Evolutionary conservation across 2,888 invertebrate species (phyloP), one percentile per base, ranked within the genome.

Genomic region (Pegoplata infirma): DNA sequence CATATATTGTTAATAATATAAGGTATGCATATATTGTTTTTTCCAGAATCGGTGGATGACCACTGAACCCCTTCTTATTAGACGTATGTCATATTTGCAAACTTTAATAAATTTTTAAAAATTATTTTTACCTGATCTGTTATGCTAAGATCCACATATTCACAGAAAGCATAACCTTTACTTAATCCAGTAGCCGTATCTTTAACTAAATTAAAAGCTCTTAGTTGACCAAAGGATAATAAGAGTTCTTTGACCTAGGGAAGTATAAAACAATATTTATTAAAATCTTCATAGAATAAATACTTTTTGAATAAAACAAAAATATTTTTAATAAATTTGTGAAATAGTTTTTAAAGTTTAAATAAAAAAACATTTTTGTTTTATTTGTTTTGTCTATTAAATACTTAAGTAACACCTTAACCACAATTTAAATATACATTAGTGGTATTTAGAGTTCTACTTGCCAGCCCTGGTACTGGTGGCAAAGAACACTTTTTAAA

Each of bases 101-200:
- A n/a, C n/a, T n/a, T n/a, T n/a, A n/a, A n/a, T n/a, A n/a, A n/a
- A n/a, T n/a, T n/a, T n/a, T n/a, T n/a, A n/a, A n/a, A n/a, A n/a
- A n/a, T n/a, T n/a, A n/a, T n/a, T n/a, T 81, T 88, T 91, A 96
- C 96, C 93, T 97, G 98, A 90, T 99, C 98, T 12, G 98, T 99
- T 92, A 98, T 96, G 25, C 94, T 93, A 79, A 96, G 95, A 88
- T 99, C 98, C 82, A 97, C 95, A 91, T 98, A 99, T 91, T 99
- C 98, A 89, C 98, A 98, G 91, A 99, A 99, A 14, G 98, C 99
- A 90, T 98, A 99, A 53, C 99, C 98, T 90, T 99, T 99, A 89
- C 98, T 98, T 61, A 98, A 92, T 51, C 98, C 98, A 66, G 98
- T 98, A 7, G 98, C 97, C 10, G 97, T 96, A 90, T 99, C 98